Percentiles rank a stretch among this genome's conserved stretches.
These are phyloP conservation scores for Lithophane socia DNA, from an alignment of 2,888 invertebrate species.

Conservation along the genomic window DNA sequence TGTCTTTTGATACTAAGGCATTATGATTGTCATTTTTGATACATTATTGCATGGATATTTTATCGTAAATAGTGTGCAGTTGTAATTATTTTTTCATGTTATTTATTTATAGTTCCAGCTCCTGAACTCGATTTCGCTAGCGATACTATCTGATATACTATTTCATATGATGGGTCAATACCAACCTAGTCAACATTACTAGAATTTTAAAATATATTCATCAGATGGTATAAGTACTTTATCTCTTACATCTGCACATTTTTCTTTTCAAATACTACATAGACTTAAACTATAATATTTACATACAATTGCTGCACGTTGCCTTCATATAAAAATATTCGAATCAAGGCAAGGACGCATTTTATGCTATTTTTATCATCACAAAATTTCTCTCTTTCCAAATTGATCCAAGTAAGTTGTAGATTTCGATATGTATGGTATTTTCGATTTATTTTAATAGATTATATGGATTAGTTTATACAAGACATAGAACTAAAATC, in stretches of 20 bases:
- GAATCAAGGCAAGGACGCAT: slow-evolving; percentile 81
- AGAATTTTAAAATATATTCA: slow-evolving; percentile 13
- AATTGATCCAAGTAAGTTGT: slow-evolving; percentile 52
- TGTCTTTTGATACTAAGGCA: slow-evolving; percentile 78
- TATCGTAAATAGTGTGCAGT: slow-evolving; percentile 56
- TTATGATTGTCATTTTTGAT: slow-evolving; percentile 70
- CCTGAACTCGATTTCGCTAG: too few relatives aligned
- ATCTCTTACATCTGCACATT: slow-evolving; percentile 8
- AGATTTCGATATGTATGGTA: slow-evolving; percentile 61
- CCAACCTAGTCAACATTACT: background rate
- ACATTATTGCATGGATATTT: slow-evolving; percentile 40
- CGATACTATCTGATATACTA: slow-evolving; percentile 11
- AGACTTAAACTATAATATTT: slow-evolving; percentile 64
- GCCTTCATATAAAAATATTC: slow-evolving; percentile 50
- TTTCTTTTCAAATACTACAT: slow-evolving; percentile 30
- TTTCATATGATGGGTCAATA: background rate
- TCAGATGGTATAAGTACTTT: slow-evolving; percentile 6
- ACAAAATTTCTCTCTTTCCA: slow-evolving; percentile 49
- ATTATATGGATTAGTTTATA: slow-evolving; percentile 35
- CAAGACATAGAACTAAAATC: slow-evolving; percentile 28
- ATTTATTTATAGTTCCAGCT: too few relatives aligned
- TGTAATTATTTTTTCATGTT: background rate
- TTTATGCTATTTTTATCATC: slow-evolving; percentile 74
- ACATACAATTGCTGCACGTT: slow-evolving; percentile 64
- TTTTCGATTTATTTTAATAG: slow-evolving; percentile 12